Evolutionary conservation across 2,888 invertebrate species (phyloP), one percentile per base, ranked within the genome.

Genomic region (Orthosia gothica): DNA sequence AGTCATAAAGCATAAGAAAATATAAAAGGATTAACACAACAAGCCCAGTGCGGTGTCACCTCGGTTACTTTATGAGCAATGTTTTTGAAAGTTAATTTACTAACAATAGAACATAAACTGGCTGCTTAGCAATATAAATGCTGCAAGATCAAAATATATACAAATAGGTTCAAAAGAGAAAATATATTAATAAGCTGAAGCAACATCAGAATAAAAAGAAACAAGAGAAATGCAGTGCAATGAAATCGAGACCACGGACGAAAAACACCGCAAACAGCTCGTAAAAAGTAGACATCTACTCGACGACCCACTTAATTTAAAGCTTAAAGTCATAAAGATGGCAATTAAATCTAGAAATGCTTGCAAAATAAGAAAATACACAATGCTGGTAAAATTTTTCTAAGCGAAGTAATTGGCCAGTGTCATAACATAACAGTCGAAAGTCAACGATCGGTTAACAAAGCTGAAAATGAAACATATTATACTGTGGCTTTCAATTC

Each of bases 381-480:
- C 66, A 77, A 76, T 59, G 62, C 59, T 23, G 55, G 63, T 66
- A 68, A 79, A 80, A 77, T 74, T 16, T 47, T 63, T 70, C 63
- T 70, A 74, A 81, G 66, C 65, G 40, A 82, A 84, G 74, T 83
- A 83, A 82, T 83, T 84, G 77, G 69, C 70, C 47, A 65, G 79
- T 85, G 80, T 85, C 79, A 87, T 26, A n/a, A n/a, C 26, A 26
- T 82, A 87, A 84, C 74, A 79, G 74, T 83, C 57, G 79, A 84
- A 88, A 86, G 81, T 79, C 74, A 84, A 78, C 70, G 72, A 81
- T 81, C 70, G 64, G 62, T 82, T 86, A 88, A 89, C 86, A 87
- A 88, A 87, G 87, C 88, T 86, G 89, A 91, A 90, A 91, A 90
- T 85, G 86, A 84, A 78, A 76, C 76, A 73, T 62, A 79, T 87